Conservation (phyloP, 2,113 vertebrate genomes). For the Machaerirhynchus nigripectus region DNA sequence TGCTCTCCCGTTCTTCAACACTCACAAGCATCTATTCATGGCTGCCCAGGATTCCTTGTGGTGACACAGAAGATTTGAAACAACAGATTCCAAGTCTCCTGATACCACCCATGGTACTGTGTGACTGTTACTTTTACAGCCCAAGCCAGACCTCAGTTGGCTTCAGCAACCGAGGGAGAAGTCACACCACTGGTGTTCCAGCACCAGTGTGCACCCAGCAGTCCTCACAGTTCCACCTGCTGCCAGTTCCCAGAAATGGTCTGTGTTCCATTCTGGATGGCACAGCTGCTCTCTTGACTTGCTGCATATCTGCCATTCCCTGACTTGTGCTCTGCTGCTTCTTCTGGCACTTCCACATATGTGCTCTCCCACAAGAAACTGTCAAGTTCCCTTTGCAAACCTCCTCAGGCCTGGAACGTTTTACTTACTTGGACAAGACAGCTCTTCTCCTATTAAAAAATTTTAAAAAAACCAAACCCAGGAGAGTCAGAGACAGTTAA, state of each 20-base stretch:
- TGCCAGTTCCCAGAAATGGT: not conserved
- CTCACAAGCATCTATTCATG: rapidly evolving
- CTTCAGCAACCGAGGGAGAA: not conserved
- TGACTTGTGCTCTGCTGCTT: not conserved
- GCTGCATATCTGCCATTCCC: not conserved
- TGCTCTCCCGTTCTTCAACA: not conserved
- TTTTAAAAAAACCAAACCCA: not conserved
- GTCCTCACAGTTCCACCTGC: not conserved
- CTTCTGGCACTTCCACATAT: not conserved
- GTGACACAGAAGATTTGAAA: not conserved
- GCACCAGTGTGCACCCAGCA: not conserved
- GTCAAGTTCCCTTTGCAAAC: not conserved
- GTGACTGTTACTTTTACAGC: not conserved
- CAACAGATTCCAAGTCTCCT: not conserved
- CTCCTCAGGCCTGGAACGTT: not conserved
- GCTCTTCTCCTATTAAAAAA: not conserved
- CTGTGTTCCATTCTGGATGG: not conserved
- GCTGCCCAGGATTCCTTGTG: not conserved
- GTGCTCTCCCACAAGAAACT: not conserved
- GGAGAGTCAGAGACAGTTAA: not conserved
- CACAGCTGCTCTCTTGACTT: not conserved
- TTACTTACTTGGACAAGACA: not conserved
- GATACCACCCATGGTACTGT: not conserved
- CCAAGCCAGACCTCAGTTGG: not conserved
- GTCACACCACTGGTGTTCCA: not conserved